Evolutionary conservation across 2,888 invertebrate species (phyloP).

Genomic region (Megamerina dolium): DNA sequence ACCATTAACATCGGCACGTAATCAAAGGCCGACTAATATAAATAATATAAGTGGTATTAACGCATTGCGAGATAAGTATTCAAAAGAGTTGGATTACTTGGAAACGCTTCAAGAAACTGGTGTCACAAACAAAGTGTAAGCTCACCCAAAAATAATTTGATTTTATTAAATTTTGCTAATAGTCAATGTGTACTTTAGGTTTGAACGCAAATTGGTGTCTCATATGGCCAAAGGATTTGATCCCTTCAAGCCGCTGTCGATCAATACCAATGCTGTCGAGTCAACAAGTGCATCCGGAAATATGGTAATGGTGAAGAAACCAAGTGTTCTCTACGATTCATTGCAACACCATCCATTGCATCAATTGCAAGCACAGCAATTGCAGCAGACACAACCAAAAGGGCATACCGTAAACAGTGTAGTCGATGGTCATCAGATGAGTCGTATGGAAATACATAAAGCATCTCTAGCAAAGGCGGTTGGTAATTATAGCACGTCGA

Average conservation of each 20-base stretch:
- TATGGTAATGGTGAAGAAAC: conserved; percentile 30
- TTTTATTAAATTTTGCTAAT: neutral
- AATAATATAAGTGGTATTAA: conserved; percentile 13
- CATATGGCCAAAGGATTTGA: conserved; percentile 46
- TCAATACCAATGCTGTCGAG: conserved; percentile 33
- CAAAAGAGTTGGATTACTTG: conserved; percentile 43
- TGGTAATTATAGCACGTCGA: conserved; percentile 33
- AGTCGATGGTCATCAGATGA: conserved; percentile 40
- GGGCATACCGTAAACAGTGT: conserved; percentile 18
- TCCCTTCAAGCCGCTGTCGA: conserved; percentile 45
- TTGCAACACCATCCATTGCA: conserved; percentile 42
- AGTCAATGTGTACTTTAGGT: conserved; percentile 32
- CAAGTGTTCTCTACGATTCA: conserved; percentile 39
- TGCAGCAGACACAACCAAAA: conserved; percentile 21
- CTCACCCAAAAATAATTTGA: too few relatives aligned
- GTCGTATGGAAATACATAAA: conserved; percentile 46
- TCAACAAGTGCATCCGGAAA: conserved; percentile 16
- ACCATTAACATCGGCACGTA: conserved; percentile 6
- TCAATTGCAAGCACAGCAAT: conserved; percentile 28
- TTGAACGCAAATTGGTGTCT: conserved; percentile 45
- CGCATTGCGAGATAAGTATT: conserved; percentile 35
- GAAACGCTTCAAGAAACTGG: conserved; percentile 46
- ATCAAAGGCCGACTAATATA: conserved; percentile 20
- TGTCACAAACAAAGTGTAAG: conserved; percentile 48
- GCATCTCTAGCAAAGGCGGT: conserved; percentile 41